Conservation (phyloP, 2,113 vertebrate genomes). For the Holacanthus passer region DNA sequence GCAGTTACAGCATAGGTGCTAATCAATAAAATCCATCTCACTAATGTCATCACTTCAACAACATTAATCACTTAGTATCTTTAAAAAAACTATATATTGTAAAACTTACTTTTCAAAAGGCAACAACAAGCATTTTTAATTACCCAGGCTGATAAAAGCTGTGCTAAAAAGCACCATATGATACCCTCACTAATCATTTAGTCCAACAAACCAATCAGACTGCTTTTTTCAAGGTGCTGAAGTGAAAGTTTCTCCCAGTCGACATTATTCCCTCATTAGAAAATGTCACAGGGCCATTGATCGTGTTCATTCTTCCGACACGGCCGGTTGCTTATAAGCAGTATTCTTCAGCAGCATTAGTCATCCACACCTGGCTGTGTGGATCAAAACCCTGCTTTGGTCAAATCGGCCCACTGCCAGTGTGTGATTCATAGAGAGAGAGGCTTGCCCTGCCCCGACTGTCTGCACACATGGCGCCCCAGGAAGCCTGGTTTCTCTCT, state of each 20-base stretch:
- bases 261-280: constrained; percentile 32
- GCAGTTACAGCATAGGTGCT: background rate
- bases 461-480: constrained; percentile 36
- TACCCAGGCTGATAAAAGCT: background rate
- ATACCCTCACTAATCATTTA: background rate
- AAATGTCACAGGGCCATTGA: constrained; percentile 40
- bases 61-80: background rate
- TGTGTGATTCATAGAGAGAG: constrained; percentile 40
- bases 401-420: constrained; percentile 29
- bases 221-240: constrained; percentile 10
- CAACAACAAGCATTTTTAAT: background rate
- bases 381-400: constrained; percentile 41
- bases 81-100: background rate
- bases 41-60: background rate
- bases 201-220: constrained; percentile 16
- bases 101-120: background rate
- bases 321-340: constrained; percentile 1
- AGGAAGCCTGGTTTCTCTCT: constrained; percentile 46
- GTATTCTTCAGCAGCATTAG: constrained; percentile 40
- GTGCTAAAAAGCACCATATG: background rate
- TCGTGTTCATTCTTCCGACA: constrained; percentile 35
- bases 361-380: constrained; percentile 58
- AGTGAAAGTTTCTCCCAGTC: constrained; percentile 19
- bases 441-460: constrained; percentile 30
- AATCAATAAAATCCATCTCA: constrained; percentile 12